phyloP scores from a whole-genome alignment of 2,888 invertebrate species.

The Tyria jacobaeae region DNA sequence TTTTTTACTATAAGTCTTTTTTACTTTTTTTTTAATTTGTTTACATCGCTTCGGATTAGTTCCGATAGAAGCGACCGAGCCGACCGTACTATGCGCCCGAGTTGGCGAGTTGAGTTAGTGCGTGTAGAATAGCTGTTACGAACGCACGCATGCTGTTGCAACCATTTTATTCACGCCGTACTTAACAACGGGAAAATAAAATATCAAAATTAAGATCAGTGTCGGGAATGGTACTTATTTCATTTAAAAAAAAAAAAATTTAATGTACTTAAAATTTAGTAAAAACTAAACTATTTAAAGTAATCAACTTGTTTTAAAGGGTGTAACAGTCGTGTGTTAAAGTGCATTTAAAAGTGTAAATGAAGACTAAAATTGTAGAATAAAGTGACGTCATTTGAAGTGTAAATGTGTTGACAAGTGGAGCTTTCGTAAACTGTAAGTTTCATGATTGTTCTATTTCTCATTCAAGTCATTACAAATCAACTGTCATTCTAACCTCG shows the following conservation, averaged over 20 bases:
- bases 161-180: not conserved
- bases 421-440: conserved; percentile 44
- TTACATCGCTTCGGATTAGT: conserved; percentile 1
- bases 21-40: conserved; percentile 2
- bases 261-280: not conserved
- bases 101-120: not conserved
- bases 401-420: conserved; percentile 29
- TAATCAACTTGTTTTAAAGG: not conserved
- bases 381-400: not conserved
- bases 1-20: not conserved
- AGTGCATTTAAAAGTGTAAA: conserved; percentile 7
- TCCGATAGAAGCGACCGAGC: not conserved
- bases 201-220: not conserved
- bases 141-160: not conserved
- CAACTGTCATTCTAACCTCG: not conserved
- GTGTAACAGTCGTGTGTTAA: conserved; percentile 3
- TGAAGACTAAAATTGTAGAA: conserved; percentile 1
- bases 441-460: conserved; percentile 20
- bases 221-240: not conserved
- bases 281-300: not conserved
- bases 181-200: conserved; percentile 1
- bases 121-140: not conserved
- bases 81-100: not conserved
- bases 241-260: too few relatives aligned
- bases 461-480: conserved; percentile 23